Base-by-base conservation (phyloP, 2,113 vertebrate genomes). In the Osmerus mordax region DNA sequence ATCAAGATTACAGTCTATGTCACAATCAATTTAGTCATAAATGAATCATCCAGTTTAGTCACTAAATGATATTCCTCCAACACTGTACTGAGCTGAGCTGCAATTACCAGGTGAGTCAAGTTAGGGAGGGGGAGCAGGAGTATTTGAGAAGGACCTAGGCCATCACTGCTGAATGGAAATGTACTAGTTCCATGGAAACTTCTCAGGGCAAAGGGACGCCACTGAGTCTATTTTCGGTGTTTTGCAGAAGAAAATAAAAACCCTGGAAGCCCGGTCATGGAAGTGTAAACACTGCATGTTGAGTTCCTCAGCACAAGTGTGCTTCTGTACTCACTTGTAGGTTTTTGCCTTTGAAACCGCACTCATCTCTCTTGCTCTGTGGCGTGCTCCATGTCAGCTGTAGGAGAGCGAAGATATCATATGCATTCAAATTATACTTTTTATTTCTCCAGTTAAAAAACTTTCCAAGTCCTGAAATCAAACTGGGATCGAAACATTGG, bases 271-370 rank as follows among this genome's bases (percentile, higher is more conserved):
- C 21, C 21, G 25, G 9, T 47, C 53, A 56, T 18, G 18, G 63
- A 52, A 0, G 0, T 51, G 68, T 61, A 25, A 73, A 75, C 65
- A 71, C 36, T 61, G 21, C 70, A 25, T 64, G 64, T 67, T 53
- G 69, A 68, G 62, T 71, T 77, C 72, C 23, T 72, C 61, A 73
- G 29, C 69, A 55, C 72, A 15, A 74, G 41, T 28, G 14, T 65
- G 36, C 14, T 56, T 56, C n/a, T 18, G 12, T 11, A 83, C 94
- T 95, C 82, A 95, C 97, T 92, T 95, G 92, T 0, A 93, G 92
- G 86, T 97, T 93, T 91, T 97, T 98, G 80, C 97, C 97, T 89
- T 99, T 99, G 90, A 98, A 98, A 79, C 91, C 92, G 56, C 97
- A 99, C 81, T 98, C 94, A 0, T 91, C 89, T 79, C 97, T 95